Percentiles rank a stretch among this genome's conserved stretches.
phyloP scores from a whole-genome alignment of 2,797 vertebrate genomes.

The Cetoscarus ocellatus region DNA sequence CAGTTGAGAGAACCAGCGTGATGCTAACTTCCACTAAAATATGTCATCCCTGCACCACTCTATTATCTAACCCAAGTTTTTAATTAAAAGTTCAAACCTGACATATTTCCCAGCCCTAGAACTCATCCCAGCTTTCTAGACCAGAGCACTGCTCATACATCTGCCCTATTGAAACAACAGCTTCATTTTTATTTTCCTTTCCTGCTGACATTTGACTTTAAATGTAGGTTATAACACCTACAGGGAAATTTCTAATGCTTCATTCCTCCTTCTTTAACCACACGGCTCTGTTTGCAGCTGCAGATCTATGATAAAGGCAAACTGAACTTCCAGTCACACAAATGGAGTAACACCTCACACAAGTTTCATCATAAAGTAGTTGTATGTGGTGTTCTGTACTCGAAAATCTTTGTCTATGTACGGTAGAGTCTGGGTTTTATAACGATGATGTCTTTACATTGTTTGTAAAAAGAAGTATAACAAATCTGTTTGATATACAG shows the following conservation, averaged over 20 bases:
- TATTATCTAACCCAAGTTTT: too few species aligned
- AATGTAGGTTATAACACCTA: constrained; percentile 42
- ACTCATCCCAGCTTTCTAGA: constrained; percentile 1
- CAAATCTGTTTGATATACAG: constrained; percentile 93
- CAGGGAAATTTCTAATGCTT: constrained; percentile 18
- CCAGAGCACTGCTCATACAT: constrained; percentile 4
- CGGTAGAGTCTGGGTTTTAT: constrained; percentile 95
- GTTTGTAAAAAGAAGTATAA: constrained; percentile 91
- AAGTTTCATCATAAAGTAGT: constrained; percentile 87
- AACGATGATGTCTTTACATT: constrained; percentile 92
- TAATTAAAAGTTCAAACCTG: too few species aligned
- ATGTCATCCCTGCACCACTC: too few species aligned
- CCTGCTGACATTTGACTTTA: constrained; percentile 6
- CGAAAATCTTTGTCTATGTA: constrained; percentile 90
- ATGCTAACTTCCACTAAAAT: too few species aligned
- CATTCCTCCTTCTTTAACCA: constrained; percentile 40
- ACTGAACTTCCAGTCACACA: constrained; percentile 83
- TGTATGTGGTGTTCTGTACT: constrained; percentile 85
- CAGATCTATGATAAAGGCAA: constrained; percentile 9
- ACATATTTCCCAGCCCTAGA: not conserved
- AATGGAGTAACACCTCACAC: constrained; percentile 76
- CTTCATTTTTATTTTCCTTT: constrained; percentile 18
- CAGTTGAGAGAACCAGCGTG: too few species aligned
- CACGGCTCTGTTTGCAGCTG: constrained; percentile 28
- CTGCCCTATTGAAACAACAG: constrained; percentile 3